phyloP scores from a whole-genome alignment of 2,888 invertebrate species.

The Brenthis ino region DNA sequence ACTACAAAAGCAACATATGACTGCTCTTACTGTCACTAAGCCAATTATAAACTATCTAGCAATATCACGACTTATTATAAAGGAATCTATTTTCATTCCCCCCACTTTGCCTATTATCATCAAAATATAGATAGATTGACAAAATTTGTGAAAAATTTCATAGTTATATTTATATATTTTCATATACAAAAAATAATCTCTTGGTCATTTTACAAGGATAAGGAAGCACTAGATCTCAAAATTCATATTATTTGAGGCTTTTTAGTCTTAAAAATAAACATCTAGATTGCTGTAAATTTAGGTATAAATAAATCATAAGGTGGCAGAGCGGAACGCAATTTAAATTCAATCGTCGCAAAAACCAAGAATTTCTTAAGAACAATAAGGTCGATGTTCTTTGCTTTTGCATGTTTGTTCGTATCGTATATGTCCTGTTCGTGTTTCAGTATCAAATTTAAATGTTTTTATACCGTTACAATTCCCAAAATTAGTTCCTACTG shows the following conservation, averaged over 20 bases:
- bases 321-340: conserved; percentile 41
- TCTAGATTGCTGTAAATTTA: background rate
- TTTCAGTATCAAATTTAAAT: background rate
- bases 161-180: background rate
- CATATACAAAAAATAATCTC: background rate
- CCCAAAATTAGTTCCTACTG: background rate
- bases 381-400: conserved; percentile 51
- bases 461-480: no score
- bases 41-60: no score
- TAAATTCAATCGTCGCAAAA: conserved; percentile 51
- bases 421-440: conserved; percentile 36
- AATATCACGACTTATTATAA: no score
- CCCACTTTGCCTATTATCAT: background rate
- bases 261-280: no score
- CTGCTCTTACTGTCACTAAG: conserved; percentile 57
- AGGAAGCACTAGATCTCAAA: background rate
- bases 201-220: background rate
- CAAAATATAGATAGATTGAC: background rate
- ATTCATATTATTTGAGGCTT: no score
- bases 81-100: no score
- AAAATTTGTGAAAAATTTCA: background rate
- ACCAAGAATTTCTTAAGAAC: conserved; percentile 18
- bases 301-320: conserved; percentile 19
- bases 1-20: conserved; percentile 55
- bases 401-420: conserved; percentile 46